These are phyloP conservation scores for Andrena chrysosceles DNA, from an alignment of 2,888 invertebrate genomes.

Conservation along the genomic window DNA sequence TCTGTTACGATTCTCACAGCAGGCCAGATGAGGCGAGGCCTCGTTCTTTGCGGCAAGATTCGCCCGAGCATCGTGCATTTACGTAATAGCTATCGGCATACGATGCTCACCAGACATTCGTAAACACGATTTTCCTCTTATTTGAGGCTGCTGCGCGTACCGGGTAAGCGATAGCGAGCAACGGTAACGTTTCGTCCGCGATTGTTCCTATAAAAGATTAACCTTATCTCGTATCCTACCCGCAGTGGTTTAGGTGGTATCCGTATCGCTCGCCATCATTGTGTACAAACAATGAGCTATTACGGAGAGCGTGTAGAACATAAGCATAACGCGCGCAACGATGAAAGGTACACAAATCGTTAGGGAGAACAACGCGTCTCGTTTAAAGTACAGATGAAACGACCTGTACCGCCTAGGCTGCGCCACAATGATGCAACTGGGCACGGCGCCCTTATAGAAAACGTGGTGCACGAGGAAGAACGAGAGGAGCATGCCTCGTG, in stretches of 20 bases:
- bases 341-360: conserved; percentile 61
- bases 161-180: neutral
- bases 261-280: conserved; percentile 38
- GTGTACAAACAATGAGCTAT: conserved; percentile 56
- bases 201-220: conserved; percentile 17
- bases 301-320: conserved; percentile 54
- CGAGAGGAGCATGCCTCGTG: conserved; percentile 67
- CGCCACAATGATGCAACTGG: conserved; percentile 69
- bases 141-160: neutral
- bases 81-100: conserved; percentile 26
- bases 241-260: conserved; percentile 30
- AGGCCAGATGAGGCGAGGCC: conserved; percentile 15
- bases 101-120: neutral
- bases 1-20: conserved; percentile 35
- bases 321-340: conserved; percentile 48
- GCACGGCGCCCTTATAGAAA: conserved; percentile 73
- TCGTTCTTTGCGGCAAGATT: conserved; percentile 40
- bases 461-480: conserved; percentile 72
- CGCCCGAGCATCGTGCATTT: conserved; percentile 41
- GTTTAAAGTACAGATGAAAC: conserved; percentile 65
- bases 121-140: conserved; percentile 21
- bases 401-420: conserved; percentile 62
- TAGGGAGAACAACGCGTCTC: conserved; percentile 57
- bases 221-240: neutral
- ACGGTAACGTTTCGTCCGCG: neutral